Base-by-base conservation (phyloP, 1,140 invertebrate species). In the Drosophila nasuta region DNA sequence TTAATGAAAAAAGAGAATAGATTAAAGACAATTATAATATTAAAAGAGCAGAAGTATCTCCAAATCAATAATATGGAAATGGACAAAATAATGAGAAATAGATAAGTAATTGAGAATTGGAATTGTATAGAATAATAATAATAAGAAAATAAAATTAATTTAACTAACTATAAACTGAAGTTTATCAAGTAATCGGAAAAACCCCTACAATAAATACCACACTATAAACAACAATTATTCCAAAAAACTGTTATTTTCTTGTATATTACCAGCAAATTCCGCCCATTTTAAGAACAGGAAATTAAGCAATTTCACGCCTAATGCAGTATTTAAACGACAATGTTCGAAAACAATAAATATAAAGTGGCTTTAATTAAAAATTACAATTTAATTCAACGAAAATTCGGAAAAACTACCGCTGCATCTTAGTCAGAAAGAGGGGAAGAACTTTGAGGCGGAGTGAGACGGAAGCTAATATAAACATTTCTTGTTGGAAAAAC, bases 351-450 rank as follows among this genome's bases (percentile, higher is more conserved):
- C 70, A 88, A 75, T 75, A 73, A 79, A 76, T 71, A 81, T 76
- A 65, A 88, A 88, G 71, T 88, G 85, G 64, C 73, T 80, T 83
- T 80, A 87, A 87, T 88, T 87, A 88, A 83, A 71, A 87, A 87
- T 72, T 87, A 87, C 83, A 89, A 83, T 87, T 87, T 71, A 75
- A 87, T 87, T 88, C 80, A 71, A 65, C 15, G 56, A 82, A 60
- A 49, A 62, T 75, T 54, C 33, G 60, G 30, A 58, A 68, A 70
- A 56, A 10, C 54, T 64, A 62, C 66, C 48, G 15, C 5, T n/a
- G 15, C 7, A 33, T 17, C 52, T 15, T 43, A 35, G 46, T 5
- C n/a, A n/a, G 56, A 41, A 11, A 11, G 6, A 8, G 6, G 35
- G 35, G 35, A 38, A 25, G 0, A 25, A 25, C 20, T 25, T 25